phyloP scores from a whole-genome alignment of 2,797 vertebrate species.

The Mallotus villosus region DNA sequence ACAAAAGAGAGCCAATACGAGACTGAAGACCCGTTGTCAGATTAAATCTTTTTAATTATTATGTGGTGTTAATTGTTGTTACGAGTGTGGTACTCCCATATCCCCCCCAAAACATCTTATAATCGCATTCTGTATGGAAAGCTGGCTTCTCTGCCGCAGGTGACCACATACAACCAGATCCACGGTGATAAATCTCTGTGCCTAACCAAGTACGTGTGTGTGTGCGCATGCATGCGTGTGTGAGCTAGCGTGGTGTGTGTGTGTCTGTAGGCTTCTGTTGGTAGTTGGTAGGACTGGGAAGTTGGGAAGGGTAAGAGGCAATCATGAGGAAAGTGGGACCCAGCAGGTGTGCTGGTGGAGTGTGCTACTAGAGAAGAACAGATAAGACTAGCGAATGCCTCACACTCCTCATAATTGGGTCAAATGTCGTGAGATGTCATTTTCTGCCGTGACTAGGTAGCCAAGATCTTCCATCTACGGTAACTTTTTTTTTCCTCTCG shows the following conservation, averaged over 20 bases:
- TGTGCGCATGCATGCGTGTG: neutral
- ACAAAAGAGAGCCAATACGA: conserved; percentile 34
- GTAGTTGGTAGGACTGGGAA: neutral
- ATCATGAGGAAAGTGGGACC: conserved; percentile 16
- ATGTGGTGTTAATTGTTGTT: no score
- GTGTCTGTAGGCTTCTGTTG: conserved; percentile 1
- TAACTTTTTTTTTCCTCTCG: neutral
- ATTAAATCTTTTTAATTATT: no score
- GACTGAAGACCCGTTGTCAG: no score
- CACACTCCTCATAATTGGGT: neutral
- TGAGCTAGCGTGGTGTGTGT: conserved; percentile 14
- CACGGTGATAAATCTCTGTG: conserved; percentile 51
- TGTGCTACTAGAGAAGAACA: neutral
- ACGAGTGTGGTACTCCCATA: no score
- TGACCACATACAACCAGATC: conserved; percentile 42
- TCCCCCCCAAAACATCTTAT: no score
- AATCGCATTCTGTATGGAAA: no score
- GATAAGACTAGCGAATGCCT: neutral
- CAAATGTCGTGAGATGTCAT: neutral
- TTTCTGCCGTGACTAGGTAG: neutral
- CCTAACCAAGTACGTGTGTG: conserved; percentile 8
- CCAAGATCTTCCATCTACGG: neutral
- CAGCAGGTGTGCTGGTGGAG: neutral
- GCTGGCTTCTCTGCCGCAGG: conserved; percentile 32
- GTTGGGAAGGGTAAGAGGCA: conserved; percentile 24